Conservation (phyloP, 2,113 vertebrate species). For the Recurvirostra avosetta region DNA sequence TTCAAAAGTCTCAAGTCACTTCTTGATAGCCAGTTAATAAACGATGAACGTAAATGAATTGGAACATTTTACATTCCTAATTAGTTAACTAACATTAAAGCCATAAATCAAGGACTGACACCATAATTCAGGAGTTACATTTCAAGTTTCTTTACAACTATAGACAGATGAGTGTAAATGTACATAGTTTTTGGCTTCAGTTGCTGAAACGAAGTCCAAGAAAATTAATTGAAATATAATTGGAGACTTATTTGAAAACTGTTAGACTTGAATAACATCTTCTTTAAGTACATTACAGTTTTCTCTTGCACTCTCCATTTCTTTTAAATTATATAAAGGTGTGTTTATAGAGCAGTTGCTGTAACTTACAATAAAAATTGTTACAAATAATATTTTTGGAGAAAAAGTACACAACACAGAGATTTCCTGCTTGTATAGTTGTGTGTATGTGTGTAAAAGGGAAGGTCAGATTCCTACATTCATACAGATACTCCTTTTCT, state of each 20-base stretch:
- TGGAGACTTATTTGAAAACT: not conserved
- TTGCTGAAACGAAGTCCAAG: not conserved
- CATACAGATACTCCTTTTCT: not conserved
- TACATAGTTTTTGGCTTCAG: not conserved
- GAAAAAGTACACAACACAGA: not conserved
- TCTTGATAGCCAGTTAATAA: not conserved
- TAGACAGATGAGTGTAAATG: not conserved
- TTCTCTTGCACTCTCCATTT: not conserved
- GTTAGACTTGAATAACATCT: not conserved
- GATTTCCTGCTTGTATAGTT: not conserved
- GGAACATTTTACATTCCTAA: slow-evolving; percentile 24
- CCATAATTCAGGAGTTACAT: not conserved
- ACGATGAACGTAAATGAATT: not conserved
- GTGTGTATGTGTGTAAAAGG: not conserved
- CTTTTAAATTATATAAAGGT: not conserved
- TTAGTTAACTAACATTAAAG: not conserved
- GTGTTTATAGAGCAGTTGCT: not conserved
- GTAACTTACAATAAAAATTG: not conserved
- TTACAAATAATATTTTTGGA: not conserved
- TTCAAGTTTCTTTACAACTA: not conserved
- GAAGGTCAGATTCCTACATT: not conserved
- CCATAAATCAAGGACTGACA: slow-evolving; percentile 25
- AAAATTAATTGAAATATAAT: not conserved
- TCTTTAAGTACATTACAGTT: not conserved
- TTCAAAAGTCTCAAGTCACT: not conserved